These are phyloP conservation scores for Chiloscyllium punctatum DNA, from an alignment of 2,797 vertebrate species.

Conservation along the genomic window DNA sequence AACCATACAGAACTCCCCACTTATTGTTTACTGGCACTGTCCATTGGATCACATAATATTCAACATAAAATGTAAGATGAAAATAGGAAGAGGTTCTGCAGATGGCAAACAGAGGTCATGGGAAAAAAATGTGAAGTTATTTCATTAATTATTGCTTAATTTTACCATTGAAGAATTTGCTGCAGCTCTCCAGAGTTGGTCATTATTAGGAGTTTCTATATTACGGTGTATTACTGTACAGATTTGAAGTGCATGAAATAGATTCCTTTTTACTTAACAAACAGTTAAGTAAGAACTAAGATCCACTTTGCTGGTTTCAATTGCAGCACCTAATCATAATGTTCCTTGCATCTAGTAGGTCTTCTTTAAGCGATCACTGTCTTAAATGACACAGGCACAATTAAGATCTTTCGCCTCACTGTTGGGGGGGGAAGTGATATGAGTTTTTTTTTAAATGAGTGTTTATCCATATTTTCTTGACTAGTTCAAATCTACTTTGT, in stretches of 20 bases:
- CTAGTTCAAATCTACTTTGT: conserved; percentile 28
- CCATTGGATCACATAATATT: background rate
- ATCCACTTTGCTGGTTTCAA: conserved; percentile 3
- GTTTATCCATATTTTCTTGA: conserved; percentile 33
- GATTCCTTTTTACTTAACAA: conserved; percentile 25
- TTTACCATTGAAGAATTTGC: background rate
- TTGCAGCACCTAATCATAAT: conserved; percentile 4
- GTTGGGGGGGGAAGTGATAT: background rate
- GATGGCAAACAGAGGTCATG: background rate
- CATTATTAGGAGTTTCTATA: conserved; percentile 10
- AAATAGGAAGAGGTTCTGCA: conserved; percentile 14
- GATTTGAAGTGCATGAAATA: conserved; percentile 32
- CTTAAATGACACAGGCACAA: background rate
- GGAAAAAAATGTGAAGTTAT: background rate
- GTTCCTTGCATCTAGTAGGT: background rate
- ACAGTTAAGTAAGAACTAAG: background rate
- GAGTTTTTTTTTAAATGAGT: background rate
- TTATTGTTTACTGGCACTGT: background rate
- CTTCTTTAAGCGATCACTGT: conserved; percentile 21
- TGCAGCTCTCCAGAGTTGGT: background rate
- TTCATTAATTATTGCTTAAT: background rate
- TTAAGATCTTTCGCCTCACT: conserved; percentile 20
- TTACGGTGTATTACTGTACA: conserved; percentile 6
- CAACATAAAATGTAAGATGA: background rate
- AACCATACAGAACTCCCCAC: background rate